phyloP scores from a whole-genome alignment of 2,888 invertebrate species.

The Philereme transversata region DNA sequence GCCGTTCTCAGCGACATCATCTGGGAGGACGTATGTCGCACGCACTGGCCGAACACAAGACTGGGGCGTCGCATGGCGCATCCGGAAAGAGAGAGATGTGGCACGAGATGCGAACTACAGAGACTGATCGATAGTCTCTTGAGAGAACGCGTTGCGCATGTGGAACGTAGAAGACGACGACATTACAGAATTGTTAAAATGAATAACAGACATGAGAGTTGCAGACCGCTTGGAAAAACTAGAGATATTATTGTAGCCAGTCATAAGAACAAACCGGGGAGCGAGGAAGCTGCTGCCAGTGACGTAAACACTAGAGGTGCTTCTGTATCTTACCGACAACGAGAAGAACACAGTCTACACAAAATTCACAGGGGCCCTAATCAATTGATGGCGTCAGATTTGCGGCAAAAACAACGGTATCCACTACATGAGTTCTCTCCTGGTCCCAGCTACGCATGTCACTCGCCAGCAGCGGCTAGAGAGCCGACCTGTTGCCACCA shows the following conservation, averaged over 20 bases:
- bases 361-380: constrained; percentile 61
- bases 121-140: constrained; percentile 72
- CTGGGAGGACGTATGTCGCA: constrained; percentile 79
- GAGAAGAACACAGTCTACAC: constrained; percentile 48
- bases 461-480: constrained; percentile 49
- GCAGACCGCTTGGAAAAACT: constrained; percentile 71
- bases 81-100: constrained; percentile 66
- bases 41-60: constrained; percentile 76
- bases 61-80: constrained; percentile 65
- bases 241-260: constrained; percentile 79
- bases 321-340: constrained; percentile 48
- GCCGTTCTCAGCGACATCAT: constrained; percentile 79
- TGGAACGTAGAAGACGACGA: constrained; percentile 72
- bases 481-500: constrained; percentile 70
- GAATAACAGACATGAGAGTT: constrained; percentile 73
- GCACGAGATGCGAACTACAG: constrained; percentile 68
- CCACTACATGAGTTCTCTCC: constrained; percentile 60
- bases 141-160: constrained; percentile 73
- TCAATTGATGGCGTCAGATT: constrained; percentile 48
- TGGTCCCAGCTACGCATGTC: constrained; percentile 64
- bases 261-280: constrained; percentile 64
- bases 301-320: constrained; percentile 59
- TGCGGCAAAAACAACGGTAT: constrained; percentile 44
- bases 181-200: constrained; percentile 77
- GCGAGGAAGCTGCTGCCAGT: constrained; percentile 55